A percentile compares a stretch with the other conserved stretches of the same genome.
Evolutionary conservation across 2,797 vertebrate species (phyloP).

Genomic region (Ctenopoma kingsleyae): DNA sequence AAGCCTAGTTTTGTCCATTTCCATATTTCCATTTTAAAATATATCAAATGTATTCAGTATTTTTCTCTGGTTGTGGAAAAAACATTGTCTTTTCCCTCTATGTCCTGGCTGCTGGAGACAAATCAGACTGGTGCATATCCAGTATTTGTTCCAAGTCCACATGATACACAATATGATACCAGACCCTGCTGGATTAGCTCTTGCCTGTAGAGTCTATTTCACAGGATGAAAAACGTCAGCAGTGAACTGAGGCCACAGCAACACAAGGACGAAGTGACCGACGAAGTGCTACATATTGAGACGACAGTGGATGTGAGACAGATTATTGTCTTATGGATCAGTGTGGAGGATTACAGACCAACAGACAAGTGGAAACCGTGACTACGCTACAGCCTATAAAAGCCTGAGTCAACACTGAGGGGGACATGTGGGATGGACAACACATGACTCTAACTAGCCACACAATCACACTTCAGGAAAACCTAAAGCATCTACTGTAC

Average conservation of each 20-base stretch:
- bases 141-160: constrained; percentile 20
- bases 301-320: constrained; percentile 53
- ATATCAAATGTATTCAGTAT: background rate
- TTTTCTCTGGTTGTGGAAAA: no score
- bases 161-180: constrained; percentile 43
- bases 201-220: constrained; percentile 30
- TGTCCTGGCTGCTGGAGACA: background rate
- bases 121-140: background rate
- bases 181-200: constrained; percentile 39
- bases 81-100: background rate
- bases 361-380: constrained; percentile 71
- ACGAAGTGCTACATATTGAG: constrained; percentile 47
- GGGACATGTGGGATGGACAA: constrained; percentile 28
- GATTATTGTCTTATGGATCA: constrained; percentile 80
- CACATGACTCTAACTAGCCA: constrained; percentile 1
- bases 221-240: constrained; percentile 42
- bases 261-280: constrained; percentile 64
- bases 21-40: no score
- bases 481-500: constrained; percentile 28
- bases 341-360: constrained; percentile 73
- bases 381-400: constrained; percentile 72
- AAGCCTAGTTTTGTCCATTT: no score
- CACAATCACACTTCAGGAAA: constrained; percentile 35
- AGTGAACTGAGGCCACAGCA: background rate
- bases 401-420: constrained; percentile 59